Evolutionary conservation across 2,888 invertebrate genomes (phyloP).

Genomic region (Melanophora roralis): DNA sequence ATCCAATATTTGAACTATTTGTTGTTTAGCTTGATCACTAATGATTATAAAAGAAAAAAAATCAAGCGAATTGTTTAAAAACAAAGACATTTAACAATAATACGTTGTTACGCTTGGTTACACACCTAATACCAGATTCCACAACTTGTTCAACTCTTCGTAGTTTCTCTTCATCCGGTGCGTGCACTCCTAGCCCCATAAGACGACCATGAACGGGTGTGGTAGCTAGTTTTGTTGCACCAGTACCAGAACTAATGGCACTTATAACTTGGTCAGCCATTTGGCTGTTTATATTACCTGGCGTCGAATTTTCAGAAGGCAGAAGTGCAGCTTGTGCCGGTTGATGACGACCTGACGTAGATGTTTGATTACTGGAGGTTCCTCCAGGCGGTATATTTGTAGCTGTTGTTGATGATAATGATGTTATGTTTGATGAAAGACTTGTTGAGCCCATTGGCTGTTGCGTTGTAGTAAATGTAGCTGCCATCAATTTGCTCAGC

Average conservation of each 20-base stretch:
- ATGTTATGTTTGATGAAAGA: slow-evolving; percentile 35
- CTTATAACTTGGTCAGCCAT: slow-evolving; percentile 74
- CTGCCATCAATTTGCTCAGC: slow-evolving; percentile 69
- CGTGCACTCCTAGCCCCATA: slow-evolving; percentile 65
- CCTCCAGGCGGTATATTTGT: background rate
- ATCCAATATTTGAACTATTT: slow-evolving; percentile 76
- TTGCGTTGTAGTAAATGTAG: slow-evolving; percentile 44
- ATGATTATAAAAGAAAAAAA: background rate
- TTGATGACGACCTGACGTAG: slow-evolving; percentile 28
- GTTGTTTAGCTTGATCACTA: slow-evolving; percentile 75
- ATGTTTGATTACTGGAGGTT: background rate
- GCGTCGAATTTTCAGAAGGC: slow-evolving; percentile 26
- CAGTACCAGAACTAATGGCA: slow-evolving; percentile 66
- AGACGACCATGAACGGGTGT: slow-evolving; percentile 62
- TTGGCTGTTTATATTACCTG: slow-evolving; percentile 71
- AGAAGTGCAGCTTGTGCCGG: slow-evolving; percentile 35
- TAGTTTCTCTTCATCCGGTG: slow-evolving; percentile 73
- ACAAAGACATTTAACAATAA: background rate
- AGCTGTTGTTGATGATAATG: slow-evolving; percentile 5
- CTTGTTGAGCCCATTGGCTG: slow-evolving; percentile 47
- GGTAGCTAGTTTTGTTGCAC: slow-evolving; percentile 47
- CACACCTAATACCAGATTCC: slow-evolving; percentile 75
- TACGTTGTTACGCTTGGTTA: slow-evolving; percentile 40
- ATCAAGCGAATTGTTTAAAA: background rate
- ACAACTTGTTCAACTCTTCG: slow-evolving; percentile 74